Evolutionary conservation across 2,888 invertebrate genomes (phyloP), one percentile per base, ranked within the genome.

Genomic region (Macrosoma leucophasiata): DNA sequence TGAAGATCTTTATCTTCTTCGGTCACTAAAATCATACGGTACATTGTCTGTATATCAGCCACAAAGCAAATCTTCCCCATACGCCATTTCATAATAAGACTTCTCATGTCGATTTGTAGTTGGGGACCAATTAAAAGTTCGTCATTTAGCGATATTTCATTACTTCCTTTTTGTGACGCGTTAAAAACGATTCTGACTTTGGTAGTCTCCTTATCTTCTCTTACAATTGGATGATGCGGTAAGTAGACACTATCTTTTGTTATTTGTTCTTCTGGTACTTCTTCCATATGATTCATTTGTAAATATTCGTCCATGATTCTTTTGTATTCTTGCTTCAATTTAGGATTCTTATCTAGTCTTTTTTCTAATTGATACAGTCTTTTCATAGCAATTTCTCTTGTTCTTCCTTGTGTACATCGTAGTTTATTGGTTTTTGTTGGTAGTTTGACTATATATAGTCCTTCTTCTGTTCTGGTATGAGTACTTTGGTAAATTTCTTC

Each of bases 1-100:
- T 58, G 58, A 10, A 36, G 43, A 12, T 49, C 37, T n/a, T 41
- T 23, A 17, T 60, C 40, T n/a, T 47, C 36, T n/a, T 42, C 33
- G 2, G 20, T 4, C 0, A 56, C 38, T 2, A 33, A 23, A 9
- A 58, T 40, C 38, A 48, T 39, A 4, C 56, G 20, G 21, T 55
- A 61, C 56, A 61, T 61, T 30, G 55, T 51, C 13, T 39, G 29
- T 7, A 55, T 43, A 21, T 52, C 55, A 9, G 46, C 40, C 1
- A 50, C 46, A 8, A 55, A 39, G 10, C 40, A 48, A 4, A 55
- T 19, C n/a, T 27, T 38, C 19, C 53, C 37, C 14, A 25, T 45
- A 22, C 54, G 24, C 45, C 55, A 57, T 31, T 44, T 23, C 29
- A 50, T 41, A 11, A 56, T 20, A 2, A 57, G 29, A 9, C 33